These are phyloP conservation scores for Erythrocercus mccallii DNA, from an alignment of 2,113 vertebrate genomes.

Conservation along the genomic window DNA sequence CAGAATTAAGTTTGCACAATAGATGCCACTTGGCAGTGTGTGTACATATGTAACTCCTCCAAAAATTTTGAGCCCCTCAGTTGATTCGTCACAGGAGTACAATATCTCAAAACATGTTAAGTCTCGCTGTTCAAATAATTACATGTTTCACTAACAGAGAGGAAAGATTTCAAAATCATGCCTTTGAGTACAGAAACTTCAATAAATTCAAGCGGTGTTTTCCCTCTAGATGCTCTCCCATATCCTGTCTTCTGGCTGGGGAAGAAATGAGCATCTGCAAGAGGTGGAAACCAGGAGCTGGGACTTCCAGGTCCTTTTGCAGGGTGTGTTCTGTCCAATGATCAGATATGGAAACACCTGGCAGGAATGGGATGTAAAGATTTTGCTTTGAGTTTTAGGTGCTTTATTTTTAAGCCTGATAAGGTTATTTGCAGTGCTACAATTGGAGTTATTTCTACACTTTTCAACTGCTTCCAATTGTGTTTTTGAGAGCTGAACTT, in stretches of 20 bases:
- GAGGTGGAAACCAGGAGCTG: background rate
- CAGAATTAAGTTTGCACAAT: background rate
- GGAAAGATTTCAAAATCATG: background rate
- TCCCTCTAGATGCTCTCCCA: background rate
- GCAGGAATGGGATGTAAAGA: background rate
- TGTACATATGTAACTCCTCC: background rate
- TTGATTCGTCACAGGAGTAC: background rate
- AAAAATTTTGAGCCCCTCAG: background rate
- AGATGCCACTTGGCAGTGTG: background rate
- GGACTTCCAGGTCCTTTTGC: background rate
- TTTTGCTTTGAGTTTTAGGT: background rate
- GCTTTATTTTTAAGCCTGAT: accelerated
- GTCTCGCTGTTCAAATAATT: background rate
- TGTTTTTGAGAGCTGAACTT: background rate
- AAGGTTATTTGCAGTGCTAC: background rate
- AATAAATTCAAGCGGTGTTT: background rate
- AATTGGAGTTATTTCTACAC: background rate
- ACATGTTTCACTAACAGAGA: background rate
- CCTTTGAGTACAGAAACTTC: background rate
- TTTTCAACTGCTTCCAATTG: background rate
- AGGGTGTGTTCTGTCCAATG: too few relatives aligned
- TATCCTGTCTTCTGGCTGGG: background rate
- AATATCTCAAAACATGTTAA: background rate
- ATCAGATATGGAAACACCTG: background rate
- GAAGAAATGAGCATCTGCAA: background rate